These are phyloP conservation scores for Bombus difficillimus DNA, from an alignment of 1,140 invertebrate species.

Conservation along the genomic window DNA sequence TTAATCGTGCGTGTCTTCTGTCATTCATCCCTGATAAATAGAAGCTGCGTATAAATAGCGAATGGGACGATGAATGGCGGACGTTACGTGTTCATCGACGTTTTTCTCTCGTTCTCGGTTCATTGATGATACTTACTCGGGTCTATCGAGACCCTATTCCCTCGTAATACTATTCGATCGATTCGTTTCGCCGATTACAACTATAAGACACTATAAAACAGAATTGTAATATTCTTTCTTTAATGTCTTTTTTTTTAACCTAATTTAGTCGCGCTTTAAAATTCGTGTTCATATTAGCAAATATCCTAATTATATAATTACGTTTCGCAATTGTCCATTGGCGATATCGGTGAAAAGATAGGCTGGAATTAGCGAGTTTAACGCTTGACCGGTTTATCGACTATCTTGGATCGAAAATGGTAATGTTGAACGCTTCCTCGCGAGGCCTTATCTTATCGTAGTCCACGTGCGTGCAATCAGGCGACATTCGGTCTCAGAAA, in stretches of 20 bases:
- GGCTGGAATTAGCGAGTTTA: background rate
- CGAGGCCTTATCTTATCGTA: slow-evolving; percentile 33
- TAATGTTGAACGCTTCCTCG: background rate
- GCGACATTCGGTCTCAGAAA: slow-evolving; percentile 46
- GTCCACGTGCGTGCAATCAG: background rate
- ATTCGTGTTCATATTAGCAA: too few relatives aligned
- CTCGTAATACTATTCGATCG: slow-evolving; percentile 3
- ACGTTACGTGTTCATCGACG: slow-evolving; percentile 3
- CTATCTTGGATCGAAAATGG: background rate
- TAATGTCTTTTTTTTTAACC: background rate
- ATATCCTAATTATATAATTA: background rate
- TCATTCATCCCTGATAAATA: slow-evolving; percentile 46
- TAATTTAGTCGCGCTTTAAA: background rate
- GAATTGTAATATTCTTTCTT: background rate
- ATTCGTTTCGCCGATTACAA: slow-evolving; percentile 1
- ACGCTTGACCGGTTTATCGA: background rate
- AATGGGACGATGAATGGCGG: slow-evolving; percentile 33
- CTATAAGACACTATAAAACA: background rate
- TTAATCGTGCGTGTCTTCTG: slow-evolving; percentile 40
- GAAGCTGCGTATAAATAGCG: slow-evolving; percentile 38
- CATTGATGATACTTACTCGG: slow-evolving; percentile 26
- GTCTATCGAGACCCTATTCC: background rate
- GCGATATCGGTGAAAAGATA: too few relatives aligned
- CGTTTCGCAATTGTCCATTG: background rate
- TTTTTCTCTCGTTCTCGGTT: slow-evolving; percentile 12